These are phyloP conservation scores for Lampropteryx suffumata DNA, from an alignment of 2,888 invertebrate species.

Conservation along the genomic window DNA sequence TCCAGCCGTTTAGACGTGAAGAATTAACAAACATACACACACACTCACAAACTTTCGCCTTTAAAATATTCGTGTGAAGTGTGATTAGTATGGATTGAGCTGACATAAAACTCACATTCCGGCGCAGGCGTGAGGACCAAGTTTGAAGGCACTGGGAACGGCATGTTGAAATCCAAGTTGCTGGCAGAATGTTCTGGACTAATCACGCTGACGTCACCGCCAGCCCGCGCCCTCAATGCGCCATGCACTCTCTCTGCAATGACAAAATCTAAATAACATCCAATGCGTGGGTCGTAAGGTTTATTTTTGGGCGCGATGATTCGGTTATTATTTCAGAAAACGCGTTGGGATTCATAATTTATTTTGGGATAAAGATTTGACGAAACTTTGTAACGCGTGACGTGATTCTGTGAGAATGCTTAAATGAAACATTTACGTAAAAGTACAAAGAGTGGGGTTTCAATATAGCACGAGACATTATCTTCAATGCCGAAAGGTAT, in stretches of 20 bases:
- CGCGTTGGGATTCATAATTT: constrained; percentile 28
- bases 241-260: constrained; percentile 68
- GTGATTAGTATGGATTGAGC: no score
- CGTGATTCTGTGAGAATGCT: background rate
- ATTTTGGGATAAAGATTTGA: constrained; percentile 31
- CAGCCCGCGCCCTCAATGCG: constrained; percentile 64
- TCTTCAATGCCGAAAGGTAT: constrained; percentile 11
- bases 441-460: background rate
- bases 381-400: constrained; percentile 13
- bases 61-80: no score
- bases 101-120: constrained; percentile 63
- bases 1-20: no score
- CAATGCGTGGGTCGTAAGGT: constrained; percentile 13
- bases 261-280: constrained; percentile 25
- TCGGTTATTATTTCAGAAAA: constrained; percentile 25
- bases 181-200: constrained; percentile 66
- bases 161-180: constrained; percentile 67
- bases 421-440: background rate
- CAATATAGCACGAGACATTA: constrained; percentile 10
- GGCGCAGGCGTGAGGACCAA: constrained; percentile 76
- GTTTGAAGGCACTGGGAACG: constrained; percentile 69
- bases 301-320: constrained; percentile 28
- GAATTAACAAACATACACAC: no score
- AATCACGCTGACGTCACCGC: constrained; percentile 65
- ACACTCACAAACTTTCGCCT: no score